A percentile compares a stretch with the other conserved stretches of the same genome.
phyloP scores from a whole-genome alignment of 2,888 invertebrate species.

The Mythimna ferrago region DNA sequence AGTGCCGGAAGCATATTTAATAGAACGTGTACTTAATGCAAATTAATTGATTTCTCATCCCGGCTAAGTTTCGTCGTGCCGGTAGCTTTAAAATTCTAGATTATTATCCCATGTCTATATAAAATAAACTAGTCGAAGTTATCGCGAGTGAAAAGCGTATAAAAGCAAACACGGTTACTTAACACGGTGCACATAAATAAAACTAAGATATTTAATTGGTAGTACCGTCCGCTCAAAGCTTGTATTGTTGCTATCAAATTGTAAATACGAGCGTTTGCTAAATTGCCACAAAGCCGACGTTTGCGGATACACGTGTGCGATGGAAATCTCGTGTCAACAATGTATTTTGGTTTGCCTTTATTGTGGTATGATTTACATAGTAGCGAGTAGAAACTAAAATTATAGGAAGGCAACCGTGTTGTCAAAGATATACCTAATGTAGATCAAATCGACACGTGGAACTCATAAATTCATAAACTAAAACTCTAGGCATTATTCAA shows the following conservation, averaged over 20 bases:
- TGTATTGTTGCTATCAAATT: slow-evolving; percentile 65
- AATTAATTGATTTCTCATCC: slow-evolving; percentile 38
- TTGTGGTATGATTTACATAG: slow-evolving; percentile 61
- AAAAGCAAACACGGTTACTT: slow-evolving; percentile 74
- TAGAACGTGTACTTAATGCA: slow-evolving; percentile 21
- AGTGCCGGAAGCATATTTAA: slow-evolving; percentile 24
- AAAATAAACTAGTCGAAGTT: slow-evolving; percentile 67
- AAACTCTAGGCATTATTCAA: background rate
- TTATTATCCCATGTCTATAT: slow-evolving; percentile 67
- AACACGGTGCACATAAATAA: slow-evolving; percentile 73
- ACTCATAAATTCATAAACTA: background rate
- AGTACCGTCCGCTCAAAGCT: slow-evolving; percentile 66
- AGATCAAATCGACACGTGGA: background rate
- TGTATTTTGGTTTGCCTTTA: slow-evolving; percentile 62
- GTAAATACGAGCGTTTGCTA: slow-evolving; percentile 59
- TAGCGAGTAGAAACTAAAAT: slow-evolving; percentile 47
- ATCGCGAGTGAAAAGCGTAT: slow-evolving; percentile 69
- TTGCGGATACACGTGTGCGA: slow-evolving; percentile 49
- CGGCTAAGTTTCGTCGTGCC: slow-evolving; percentile 27
- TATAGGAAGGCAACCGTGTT: slow-evolving; percentile 8
- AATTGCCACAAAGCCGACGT: slow-evolving; percentile 60
- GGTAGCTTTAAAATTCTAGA: slow-evolving; percentile 54
- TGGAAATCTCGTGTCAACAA: slow-evolving; percentile 66
- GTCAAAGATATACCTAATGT: background rate
- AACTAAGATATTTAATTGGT: slow-evolving; percentile 77